phyloP scores from a whole-genome alignment of 1,140 invertebrate species.

The Heliothis subflexa region DNA sequence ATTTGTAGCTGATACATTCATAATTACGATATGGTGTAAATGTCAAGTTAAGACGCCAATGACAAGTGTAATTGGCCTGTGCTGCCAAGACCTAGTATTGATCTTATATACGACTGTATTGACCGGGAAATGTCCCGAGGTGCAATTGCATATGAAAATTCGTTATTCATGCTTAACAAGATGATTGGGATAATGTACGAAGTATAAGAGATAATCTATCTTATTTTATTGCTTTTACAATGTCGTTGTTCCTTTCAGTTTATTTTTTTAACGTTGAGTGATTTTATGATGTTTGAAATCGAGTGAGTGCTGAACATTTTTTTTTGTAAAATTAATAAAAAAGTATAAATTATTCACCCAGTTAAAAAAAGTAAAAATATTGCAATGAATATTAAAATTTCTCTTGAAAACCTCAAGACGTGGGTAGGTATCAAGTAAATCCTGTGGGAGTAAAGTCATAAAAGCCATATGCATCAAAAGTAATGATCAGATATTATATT shows the following conservation, averaged over 20 bases:
- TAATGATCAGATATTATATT: too few relatives aligned
- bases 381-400: too few relatives aligned
- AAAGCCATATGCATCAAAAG: too few relatives aligned
- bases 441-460: too few relatives aligned
- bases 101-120: slow-evolving; percentile 17
- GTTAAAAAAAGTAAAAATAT: too few relatives aligned
- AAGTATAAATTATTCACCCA: not conserved
- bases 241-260: too few relatives aligned
- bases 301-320: too few relatives aligned
- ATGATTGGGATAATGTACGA: not conserved
- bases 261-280: too few relatives aligned
- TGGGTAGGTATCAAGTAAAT: too few relatives aligned
- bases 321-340: too few relatives aligned
- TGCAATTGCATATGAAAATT: slow-evolving; percentile 2
- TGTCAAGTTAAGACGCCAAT: not conserved
- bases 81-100: slow-evolving; percentile 1
- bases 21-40: slow-evolving; percentile 12
- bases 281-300: too few relatives aligned
- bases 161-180: not conserved
- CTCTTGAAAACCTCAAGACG: too few relatives aligned
- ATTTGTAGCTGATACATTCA: not conserved
- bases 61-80: slow-evolving; percentile 8
- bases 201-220: not conserved
- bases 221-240: not conserved
- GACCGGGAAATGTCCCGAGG: not conserved